A percentile compares a stretch with the other conserved stretches of the same genome.
phyloP scores from a whole-genome alignment of 2,797 vertebrate species.

The Anolis apletophallus region DNA sequence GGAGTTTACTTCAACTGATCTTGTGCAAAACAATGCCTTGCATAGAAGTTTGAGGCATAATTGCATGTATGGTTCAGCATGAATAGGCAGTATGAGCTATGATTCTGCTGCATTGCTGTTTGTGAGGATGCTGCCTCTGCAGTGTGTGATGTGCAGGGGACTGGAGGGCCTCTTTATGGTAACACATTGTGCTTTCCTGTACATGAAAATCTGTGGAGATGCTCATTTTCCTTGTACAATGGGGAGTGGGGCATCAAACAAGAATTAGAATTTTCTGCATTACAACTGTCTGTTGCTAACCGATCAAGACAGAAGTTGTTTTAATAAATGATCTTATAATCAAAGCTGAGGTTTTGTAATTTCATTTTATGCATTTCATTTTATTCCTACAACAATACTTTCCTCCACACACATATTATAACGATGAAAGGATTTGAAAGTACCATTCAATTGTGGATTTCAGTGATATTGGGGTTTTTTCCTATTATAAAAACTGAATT shows the following conservation, averaged over 20 bases:
- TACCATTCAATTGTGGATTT: background rate
- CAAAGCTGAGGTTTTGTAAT: background rate
- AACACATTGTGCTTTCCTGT: background rate
- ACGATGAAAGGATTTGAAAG: background rate
- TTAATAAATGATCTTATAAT: background rate
- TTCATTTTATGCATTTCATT: background rate
- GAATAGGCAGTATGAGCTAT: background rate
- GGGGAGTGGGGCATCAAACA: background rate
- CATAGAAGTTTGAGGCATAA: too few relatives aligned
- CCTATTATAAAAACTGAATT: background rate
- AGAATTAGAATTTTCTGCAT: too few relatives aligned
- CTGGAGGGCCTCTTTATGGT: background rate
- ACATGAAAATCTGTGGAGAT: background rate
- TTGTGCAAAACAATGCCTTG: background rate
- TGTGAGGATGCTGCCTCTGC: background rate
- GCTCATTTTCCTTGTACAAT: background rate
- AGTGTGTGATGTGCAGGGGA: too few relatives aligned
- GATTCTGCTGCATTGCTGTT: background rate
- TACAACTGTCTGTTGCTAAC: background rate
- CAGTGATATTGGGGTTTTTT: background rate
- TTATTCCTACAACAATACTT: too few relatives aligned
- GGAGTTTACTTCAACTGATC: too few relatives aligned
- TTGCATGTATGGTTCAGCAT: too few relatives aligned
- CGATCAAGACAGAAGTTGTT: background rate
- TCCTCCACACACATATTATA: background rate